Evolutionary conservation across 2,797 vertebrate genomes (phyloP).

Genomic region (Arrhamphus sclerolepis): DNA sequence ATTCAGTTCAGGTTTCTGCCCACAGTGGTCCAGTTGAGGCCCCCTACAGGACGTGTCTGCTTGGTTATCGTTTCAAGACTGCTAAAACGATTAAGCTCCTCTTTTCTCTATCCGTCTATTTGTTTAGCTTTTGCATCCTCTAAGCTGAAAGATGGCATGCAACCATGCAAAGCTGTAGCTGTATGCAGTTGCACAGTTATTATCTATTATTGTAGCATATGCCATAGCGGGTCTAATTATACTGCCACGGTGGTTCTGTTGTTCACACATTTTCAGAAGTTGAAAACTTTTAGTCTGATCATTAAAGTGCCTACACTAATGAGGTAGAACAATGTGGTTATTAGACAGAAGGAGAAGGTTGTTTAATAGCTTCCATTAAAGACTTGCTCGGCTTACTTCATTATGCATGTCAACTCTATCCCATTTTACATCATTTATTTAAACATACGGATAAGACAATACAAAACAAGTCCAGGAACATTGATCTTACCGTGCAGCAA

Average conservation of each 20-base stretch:
- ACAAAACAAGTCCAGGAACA: conserved; percentile 56
- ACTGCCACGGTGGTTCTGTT: conserved; percentile 50
- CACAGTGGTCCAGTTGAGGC: too few species aligned
- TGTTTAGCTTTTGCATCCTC: conserved; percentile 27
- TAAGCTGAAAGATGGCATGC: conserved; percentile 24
- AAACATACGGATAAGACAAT: conserved; percentile 63
- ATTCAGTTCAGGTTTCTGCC: too few species aligned
- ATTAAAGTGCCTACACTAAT: conserved; percentile 71
- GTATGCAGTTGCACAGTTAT: conserved; percentile 16
- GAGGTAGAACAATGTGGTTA: conserved; percentile 70
- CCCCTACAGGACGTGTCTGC: too few species aligned
- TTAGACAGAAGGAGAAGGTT: conserved; percentile 73
- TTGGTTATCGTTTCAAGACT: too few species aligned
- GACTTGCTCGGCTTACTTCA: conserved; percentile 78
- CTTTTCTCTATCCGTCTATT: conserved; percentile 27
- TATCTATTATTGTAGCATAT: conserved; percentile 31
- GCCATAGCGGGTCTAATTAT: conserved; percentile 59
- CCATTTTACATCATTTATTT: conserved; percentile 66
- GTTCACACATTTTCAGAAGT: conserved; percentile 60
- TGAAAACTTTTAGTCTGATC: conserved; percentile 70
- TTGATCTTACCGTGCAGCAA: conserved; percentile 70
- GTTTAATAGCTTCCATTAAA: conserved; percentile 83
- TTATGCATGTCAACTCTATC: conserved; percentile 72
- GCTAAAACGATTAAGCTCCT: not conserved
- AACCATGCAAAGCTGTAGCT: conserved; percentile 26